Base-by-base conservation (phyloP, 2,113 vertebrate species). In the Otolemur garnettii region DNA sequence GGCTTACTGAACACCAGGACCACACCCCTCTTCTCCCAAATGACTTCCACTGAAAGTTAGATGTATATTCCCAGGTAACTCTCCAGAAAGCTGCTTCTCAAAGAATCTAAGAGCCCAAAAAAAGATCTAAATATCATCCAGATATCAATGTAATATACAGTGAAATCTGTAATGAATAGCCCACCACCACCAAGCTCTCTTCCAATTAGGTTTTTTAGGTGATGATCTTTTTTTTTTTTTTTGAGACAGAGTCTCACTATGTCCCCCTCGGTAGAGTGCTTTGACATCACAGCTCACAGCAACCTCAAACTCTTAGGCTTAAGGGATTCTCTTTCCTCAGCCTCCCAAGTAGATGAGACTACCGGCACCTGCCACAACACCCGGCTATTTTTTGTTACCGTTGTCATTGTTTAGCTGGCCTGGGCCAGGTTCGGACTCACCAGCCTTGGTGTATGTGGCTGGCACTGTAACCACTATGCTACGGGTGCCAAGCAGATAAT, bases 11-110 rank as follows among this genome's bases (percentile, higher is more conserved):
- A 38, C 57, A 68, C 42, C 45, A 83, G 72, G 69, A 91, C 57
- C 72, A 85, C 55, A 80, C 19, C 33, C 72, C 10, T 78, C 50
- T 57, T 93, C 82, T 88, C 33, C n/a, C 69, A 87, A 50, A n/a
- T 83, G 64, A 75, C 57, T 9, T 38, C 60, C 87, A 88, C 26
- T 80, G 38, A 71, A 91, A 86, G 55, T 90, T 30, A 92, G 11
- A 72, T n/a, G 59, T 59, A 68, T 78, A 78, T 30, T 57, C 30
- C 77, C 45, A 42, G 35, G 21, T 8, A 45, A 15, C 21, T 42
- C 53, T 71, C 77, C 57, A 89, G 78, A 92, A 75, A 85, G 53
- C 21, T 77, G 90, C 68, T 86, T 93, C 55, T 86, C 68, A 62
- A n/a, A 90, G 82, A 74, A 66, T 8, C 77, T 78, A 28, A 50